Evolutionary conservation across 2,888 invertebrate genomes (phyloP).

Genomic region (Parapristionchus giblindavisi): DNA sequence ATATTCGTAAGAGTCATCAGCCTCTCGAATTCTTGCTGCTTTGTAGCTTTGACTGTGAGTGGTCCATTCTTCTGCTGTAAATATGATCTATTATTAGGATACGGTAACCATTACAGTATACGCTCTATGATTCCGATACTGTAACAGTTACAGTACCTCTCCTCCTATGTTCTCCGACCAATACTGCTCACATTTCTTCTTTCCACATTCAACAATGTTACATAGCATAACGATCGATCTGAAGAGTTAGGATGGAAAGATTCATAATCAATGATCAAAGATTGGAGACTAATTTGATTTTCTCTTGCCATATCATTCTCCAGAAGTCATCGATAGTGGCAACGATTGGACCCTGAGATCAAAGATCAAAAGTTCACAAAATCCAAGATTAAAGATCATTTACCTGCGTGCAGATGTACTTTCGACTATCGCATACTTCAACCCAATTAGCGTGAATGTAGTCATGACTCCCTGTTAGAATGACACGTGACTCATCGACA

Average conservation of each 20-base stretch:
- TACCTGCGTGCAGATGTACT: slow-evolving; percentile 56
- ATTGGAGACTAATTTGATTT: slow-evolving; percentile 36
- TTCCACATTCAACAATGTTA: slow-evolving; percentile 55
- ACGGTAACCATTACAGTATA: slow-evolving; percentile 5
- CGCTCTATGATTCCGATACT: neutral
- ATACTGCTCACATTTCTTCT: slow-evolving; percentile 63
- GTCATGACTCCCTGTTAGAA: slow-evolving; percentile 45
- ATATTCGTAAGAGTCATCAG: slow-evolving; percentile 47
- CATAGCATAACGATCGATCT: slow-evolving; percentile 56
- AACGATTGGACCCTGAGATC: slow-evolving; percentile 51
- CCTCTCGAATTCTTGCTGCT: slow-evolving; percentile 50
- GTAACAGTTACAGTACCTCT: slow-evolving; percentile 17
- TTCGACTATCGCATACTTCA: slow-evolving; percentile 42
- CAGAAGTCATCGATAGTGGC: slow-evolving; percentile 60
- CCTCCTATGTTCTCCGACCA: slow-evolving; percentile 50
- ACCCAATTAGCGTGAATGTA: slow-evolving; percentile 65
- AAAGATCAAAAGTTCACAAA: slow-evolving; percentile 1
- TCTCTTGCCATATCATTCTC: slow-evolving; percentile 60
- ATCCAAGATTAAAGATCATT: neutral
- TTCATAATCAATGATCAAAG: neutral
- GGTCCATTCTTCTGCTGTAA: slow-evolving; percentile 44
- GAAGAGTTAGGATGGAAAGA: neutral
- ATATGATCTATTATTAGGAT: neutral
- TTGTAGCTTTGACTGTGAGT: slow-evolving; percentile 48
- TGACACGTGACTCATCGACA: slow-evolving; percentile 58